Percentiles rank a stretch among this genome's conserved stretches.
Evolutionary conservation across 1,140 invertebrate species (phyloP).

Genomic region (Cydia splendana): DNA sequence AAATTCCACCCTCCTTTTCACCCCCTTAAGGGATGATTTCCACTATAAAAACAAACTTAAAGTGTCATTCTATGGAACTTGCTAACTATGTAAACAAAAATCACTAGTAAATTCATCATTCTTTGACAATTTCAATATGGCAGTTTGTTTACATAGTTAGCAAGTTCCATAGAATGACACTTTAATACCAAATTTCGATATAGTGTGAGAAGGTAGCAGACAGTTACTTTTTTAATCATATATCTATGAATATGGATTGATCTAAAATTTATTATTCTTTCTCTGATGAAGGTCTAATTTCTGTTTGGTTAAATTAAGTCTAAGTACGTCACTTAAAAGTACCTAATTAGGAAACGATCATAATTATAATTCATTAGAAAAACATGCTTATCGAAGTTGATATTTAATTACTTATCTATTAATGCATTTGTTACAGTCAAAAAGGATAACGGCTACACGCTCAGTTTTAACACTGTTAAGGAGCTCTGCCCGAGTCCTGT

Average conservation of each 20-base stretch:
- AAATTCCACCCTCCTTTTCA: too few species aligned
- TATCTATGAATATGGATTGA: background rate
- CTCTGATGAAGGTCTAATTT: background rate
- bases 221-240: too few species aligned
- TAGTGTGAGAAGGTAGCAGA: too few species aligned
- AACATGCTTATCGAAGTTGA: background rate
- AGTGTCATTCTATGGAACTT: too few species aligned
- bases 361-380: background rate
- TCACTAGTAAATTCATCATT: too few species aligned
- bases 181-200: too few species aligned
- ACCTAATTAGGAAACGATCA: background rate
- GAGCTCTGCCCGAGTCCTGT: constrained; percentile 75
- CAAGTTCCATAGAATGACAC: too few species aligned
- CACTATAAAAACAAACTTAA: too few species aligned
- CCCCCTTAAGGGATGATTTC: too few species aligned
- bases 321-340: background rate
- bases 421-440: constrained; percentile 64
- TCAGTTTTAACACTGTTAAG: constrained; percentile 75
- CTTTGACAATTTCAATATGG: too few species aligned
- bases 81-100: too few species aligned
- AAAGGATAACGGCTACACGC: constrained; percentile 76
- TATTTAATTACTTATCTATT: constrained; percentile 33
- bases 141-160: too few species aligned
- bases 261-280: background rate
- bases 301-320: background rate